Conservation (phyloP, 2,888 invertebrate genomes). For the Melanophora roralis region DNA sequence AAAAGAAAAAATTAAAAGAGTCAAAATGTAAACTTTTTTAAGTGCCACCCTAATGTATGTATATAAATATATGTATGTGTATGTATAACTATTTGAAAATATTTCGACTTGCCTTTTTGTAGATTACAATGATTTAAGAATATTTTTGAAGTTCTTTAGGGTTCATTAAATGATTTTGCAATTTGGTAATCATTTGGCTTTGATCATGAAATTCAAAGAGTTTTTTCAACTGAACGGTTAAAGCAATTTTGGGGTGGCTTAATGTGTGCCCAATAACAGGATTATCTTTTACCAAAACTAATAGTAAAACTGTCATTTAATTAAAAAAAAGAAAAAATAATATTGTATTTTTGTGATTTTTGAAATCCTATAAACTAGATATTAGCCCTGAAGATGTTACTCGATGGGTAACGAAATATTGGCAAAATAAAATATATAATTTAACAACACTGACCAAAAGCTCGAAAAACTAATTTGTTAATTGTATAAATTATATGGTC, state of each 20-base stretch:
- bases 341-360: too few relatives aligned
- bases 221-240: background rate
- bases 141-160: slow-evolving; percentile 3
- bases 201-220: slow-evolving; percentile 57
- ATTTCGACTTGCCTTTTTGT: slow-evolving; percentile 22
- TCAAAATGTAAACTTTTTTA: background rate
- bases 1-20: too few relatives aligned
- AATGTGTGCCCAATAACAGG: slow-evolving; percentile 53
- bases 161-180: slow-evolving; percentile 24
- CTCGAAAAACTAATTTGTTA: too few relatives aligned
- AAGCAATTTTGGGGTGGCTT: slow-evolving; percentile 28
- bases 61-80: background rate
- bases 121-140: background rate
- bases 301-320: too few relatives aligned
- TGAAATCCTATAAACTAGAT: too few relatives aligned
- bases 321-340: too few relatives aligned
- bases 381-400: too few relatives aligned
- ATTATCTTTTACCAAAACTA: slow-evolving; percentile 13
- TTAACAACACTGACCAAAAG: too few relatives aligned
- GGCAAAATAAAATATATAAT: too few relatives aligned
- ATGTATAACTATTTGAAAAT: background rate
- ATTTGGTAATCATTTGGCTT: slow-evolving; percentile 57
- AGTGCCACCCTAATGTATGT: slow-evolving; percentile 5
- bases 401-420: too few relatives aligned
- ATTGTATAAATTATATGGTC: too few relatives aligned